Base-by-base conservation (phyloP, 2,113 vertebrate genomes). In the Gila orcuttii region DNA sequence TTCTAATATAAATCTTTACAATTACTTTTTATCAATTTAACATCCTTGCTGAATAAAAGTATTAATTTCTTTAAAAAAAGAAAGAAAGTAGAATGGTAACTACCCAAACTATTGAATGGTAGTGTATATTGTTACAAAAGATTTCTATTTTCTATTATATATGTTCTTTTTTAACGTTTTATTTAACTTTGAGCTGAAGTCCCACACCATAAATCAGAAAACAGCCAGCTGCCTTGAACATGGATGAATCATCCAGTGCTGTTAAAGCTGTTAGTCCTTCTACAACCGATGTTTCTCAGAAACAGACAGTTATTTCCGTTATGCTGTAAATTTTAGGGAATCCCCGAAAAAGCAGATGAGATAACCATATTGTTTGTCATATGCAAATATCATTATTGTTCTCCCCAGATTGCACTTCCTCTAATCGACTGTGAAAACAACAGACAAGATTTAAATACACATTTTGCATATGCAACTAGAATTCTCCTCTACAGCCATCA, bases 301-400 rank as follows among this genome's bases (percentile, higher is more conserved):
- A 62, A 21, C 79, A 81, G 57, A 80, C 52, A n/a, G 57, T 62
- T 50, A 21, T 68, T 50, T 82, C 60, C 59, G 25, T 82, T 82
- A 50, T 33, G 45, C 79, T 33, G 42, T 64, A 45, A 33, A 31
- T 12, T 66, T 66, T 6, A 66, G 62, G 59, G 42, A 82, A 82
- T 23, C 62, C 79, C 79, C 8, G 19, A 15, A 68, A 50, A 81
- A 80, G 36, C 78, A 66, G 9, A 66, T 23, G 55, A 39, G 60
- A 45, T 11, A 8, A 33, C 15, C 62, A 33, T 19, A 82, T 3
- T 68, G 8, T 81, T 62, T 60, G 33, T 39, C 39, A 66, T 66
- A 47, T 52, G 62, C 39, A 82, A 47, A 50, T 68, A 33, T 10
- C 57, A 68, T 68, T 68, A 31, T 52, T 52, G 45, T 52, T 69